Conservation (phyloP, 2,113 vertebrate genomes). For the Phainopepla nitens region DNA sequence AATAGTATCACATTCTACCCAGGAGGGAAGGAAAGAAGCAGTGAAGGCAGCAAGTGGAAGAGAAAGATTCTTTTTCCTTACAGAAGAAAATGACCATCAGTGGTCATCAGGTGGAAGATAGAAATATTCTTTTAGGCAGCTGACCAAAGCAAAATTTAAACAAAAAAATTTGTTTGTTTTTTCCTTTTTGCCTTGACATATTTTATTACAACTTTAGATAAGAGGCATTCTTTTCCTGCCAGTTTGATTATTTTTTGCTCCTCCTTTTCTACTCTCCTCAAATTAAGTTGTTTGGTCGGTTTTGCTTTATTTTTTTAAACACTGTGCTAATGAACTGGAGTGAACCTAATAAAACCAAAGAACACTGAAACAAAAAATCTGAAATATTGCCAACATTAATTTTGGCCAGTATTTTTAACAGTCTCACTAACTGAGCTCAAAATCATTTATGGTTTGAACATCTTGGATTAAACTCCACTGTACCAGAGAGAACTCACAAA, state of each 20-base stretch:
- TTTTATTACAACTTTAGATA: not conserved
- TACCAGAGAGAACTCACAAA: not conserved
- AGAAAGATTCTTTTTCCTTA: not conserved
- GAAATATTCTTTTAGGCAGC: not conserved
- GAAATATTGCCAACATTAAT: not conserved
- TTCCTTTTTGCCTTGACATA: not conserved
- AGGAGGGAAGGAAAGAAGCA: no score
- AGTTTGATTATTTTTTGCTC: not conserved
- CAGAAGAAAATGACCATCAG: not conserved
- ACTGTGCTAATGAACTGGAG: not conserved
- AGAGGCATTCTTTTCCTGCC: not conserved
- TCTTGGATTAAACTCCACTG: not conserved
- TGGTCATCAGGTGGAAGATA: not conserved
- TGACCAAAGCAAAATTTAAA: not conserved
- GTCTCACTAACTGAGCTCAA: not conserved
- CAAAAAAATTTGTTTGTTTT: not conserved
- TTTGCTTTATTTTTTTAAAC: not conserved
- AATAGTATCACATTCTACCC: not conserved
- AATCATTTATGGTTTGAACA: not conserved
- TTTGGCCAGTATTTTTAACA: not conserved
- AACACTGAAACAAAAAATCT: not conserved
- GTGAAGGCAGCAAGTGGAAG: not conserved
- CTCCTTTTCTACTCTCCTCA: not conserved
- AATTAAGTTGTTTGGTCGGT: not conserved
- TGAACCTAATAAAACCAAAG: not conserved